Percentiles rank a stretch among this genome's conserved stretches.
phyloP scores from a whole-genome alignment of 2,888 invertebrate species.

The Flexamia atlantica region DNA sequence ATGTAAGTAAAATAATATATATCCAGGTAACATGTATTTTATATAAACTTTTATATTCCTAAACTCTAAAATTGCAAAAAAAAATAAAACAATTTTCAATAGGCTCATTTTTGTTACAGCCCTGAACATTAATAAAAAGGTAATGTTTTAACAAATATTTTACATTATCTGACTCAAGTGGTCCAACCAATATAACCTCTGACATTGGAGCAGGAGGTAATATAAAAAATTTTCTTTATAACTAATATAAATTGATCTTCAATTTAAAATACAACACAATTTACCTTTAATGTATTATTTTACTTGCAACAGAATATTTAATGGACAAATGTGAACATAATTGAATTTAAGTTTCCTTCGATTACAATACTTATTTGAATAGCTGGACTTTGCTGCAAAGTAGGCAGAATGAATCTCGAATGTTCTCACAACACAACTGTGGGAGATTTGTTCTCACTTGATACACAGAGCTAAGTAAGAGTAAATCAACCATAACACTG shows the following conservation, averaged over 20 bases:
- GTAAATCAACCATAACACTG: not conserved
- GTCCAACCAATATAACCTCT: too few species aligned
- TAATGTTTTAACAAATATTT: too few species aligned
- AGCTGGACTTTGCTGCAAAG: slow-evolving; percentile 9
- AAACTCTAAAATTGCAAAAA: too few species aligned
- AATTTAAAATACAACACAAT: too few species aligned
- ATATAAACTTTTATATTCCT: too few species aligned
- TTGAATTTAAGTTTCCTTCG: not conserved
- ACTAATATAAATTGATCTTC: too few species aligned
- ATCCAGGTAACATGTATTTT: not conserved
- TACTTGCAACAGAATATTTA: not conserved
- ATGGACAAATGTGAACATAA: not conserved
- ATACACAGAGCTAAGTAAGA: not conserved
- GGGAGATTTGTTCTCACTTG: not conserved
- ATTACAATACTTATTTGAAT: not conserved
- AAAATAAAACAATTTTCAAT: too few species aligned
- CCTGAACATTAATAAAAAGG: too few species aligned
- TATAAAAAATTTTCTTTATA: too few species aligned
- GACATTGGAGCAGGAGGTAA: too few species aligned
- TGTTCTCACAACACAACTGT: not conserved
- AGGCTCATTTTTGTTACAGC: too few species aligned
- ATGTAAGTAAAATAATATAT: not conserved
- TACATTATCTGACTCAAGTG: too few species aligned
- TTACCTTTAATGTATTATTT: not conserved
- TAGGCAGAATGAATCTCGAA: not conserved